Percentiles rank a stretch among this genome's conserved stretches.
phyloP scores from a whole-genome alignment of 2,888 invertebrate genomes.

The Creontiades dilutus region DNA sequence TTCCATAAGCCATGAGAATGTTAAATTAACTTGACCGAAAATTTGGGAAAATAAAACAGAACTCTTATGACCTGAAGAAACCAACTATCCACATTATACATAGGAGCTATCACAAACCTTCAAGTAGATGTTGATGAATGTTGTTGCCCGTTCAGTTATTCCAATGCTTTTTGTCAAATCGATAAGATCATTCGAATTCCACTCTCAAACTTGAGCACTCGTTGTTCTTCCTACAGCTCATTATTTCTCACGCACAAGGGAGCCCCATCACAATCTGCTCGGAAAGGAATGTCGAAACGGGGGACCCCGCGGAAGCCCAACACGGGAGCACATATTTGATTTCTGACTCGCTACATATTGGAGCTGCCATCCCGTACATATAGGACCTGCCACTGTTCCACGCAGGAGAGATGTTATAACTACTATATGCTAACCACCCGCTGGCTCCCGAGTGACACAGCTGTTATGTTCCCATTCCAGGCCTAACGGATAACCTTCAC shows the following conservation, averaged over 20 bases:
- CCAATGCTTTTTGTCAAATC: too few species aligned
- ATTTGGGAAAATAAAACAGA: too few species aligned
- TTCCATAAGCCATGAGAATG: too few species aligned
- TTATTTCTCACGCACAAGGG: background rate
- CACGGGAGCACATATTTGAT: slow-evolving; percentile 20
- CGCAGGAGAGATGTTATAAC: background rate
- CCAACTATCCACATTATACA: too few species aligned
- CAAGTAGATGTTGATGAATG: too few species aligned
- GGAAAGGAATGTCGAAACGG: slow-evolving; percentile 5
- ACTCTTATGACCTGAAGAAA: too few species aligned
- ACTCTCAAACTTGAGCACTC: background rate
- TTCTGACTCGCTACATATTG: slow-evolving; percentile 40
- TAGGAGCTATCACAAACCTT: too few species aligned
- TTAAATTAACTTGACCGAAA: too few species aligned
- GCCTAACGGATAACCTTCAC: slow-evolving; percentile 1
- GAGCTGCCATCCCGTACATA: slow-evolving; percentile 28
- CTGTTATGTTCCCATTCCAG: slow-evolving; percentile 12
- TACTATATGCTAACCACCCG: slow-evolving; percentile 25
- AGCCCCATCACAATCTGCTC: background rate
- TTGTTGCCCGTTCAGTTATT: too few species aligned
- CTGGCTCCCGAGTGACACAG: slow-evolving; percentile 20
- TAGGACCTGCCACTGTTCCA: slow-evolving; percentile 49
- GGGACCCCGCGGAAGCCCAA: background rate
- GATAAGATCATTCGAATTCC: background rate
- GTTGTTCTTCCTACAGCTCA: background rate